A percentile compares a stretch with the other conserved stretches of the same genome.
These are phyloP conservation scores for Galaxea fascicularis DNA, from an alignment of 92 coral and sea anemone genomes.

Conservation along the genomic window DNA sequence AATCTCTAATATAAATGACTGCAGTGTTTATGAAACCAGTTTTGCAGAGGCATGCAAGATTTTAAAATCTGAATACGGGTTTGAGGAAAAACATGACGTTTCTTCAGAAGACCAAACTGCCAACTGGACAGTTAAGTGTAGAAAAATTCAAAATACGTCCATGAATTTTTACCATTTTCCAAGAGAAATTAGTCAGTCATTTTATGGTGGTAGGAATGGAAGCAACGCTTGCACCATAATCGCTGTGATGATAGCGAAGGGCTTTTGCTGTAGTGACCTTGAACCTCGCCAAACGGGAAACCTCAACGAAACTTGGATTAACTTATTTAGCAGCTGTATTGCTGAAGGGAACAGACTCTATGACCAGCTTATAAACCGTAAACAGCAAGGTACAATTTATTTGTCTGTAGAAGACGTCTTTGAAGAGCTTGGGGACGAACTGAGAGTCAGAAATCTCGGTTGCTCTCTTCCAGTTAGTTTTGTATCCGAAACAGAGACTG, in stretches of 20 bases:
- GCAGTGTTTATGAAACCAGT: not conserved
- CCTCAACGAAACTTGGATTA: conserved; percentile 49
- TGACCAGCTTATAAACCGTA: conserved; percentile 43
- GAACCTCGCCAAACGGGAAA: conserved; percentile 14
- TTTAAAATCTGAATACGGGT: not conserved
- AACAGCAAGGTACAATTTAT: conserved; percentile 42
- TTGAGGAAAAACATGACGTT: not conserved
- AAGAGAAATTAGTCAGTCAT: conserved; percentile 56
- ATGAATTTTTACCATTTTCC: conserved; percentile 60
- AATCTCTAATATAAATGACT: not conserved
- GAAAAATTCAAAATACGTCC: conserved; percentile 29
- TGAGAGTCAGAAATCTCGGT: conserved; percentile 30
- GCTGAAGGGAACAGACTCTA: conserved; percentile 60
- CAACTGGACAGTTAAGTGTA: conserved; percentile 29
- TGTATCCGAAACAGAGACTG: conserved; percentile 59
- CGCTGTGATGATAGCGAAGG: conserved; percentile 58
- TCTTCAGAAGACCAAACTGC: not conserved
- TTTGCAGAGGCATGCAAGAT: not conserved
- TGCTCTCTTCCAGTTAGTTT: conserved; percentile 62
- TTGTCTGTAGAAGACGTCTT: conserved; percentile 63
- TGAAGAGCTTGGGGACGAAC: conserved; percentile 43
- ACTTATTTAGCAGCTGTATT: conserved; percentile 42
- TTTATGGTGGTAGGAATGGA: conserved; percentile 61
- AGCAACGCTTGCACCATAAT: conserved; percentile 67
- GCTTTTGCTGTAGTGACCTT: conserved; percentile 32